These are phyloP conservation scores for Saccopteryx bilineata DNA, from an alignment of 2,113 vertebrate genomes.

Conservation along the genomic window DNA sequence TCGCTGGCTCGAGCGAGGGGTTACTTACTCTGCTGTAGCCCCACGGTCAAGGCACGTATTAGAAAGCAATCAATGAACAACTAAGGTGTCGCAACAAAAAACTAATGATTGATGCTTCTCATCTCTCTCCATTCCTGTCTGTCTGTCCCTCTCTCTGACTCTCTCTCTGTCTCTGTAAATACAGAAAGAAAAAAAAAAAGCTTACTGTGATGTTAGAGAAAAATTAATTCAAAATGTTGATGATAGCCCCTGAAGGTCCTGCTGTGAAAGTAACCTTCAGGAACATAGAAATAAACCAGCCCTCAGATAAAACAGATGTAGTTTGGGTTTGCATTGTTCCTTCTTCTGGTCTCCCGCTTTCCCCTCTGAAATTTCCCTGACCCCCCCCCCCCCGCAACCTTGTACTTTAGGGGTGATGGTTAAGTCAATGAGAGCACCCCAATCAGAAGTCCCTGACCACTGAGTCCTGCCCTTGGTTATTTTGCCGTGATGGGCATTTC, in stretches of 20 bases:
- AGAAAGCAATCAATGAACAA: no score
- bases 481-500: constrained; percentile 84
- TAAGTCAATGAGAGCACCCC: constrained; percentile 71
- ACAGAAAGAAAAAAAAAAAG: not conserved
- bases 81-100: no score
- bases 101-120: no score
- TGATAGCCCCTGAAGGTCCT: not conserved
- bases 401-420: constrained; percentile 56
- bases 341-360: not conserved
- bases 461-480: constrained; percentile 82
- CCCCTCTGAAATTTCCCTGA: not conserved
- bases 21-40: no score
- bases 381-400: not conserved
- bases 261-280: not conserved
- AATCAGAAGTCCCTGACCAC: constrained; percentile 71
- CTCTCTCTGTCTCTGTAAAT: no score
- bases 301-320: not conserved
- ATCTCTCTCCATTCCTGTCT: no score
- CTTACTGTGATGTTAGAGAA: not conserved
- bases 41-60: no score
- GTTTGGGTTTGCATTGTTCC: constrained; percentile 32
- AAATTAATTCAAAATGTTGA: not conserved
- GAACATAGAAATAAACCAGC: not conserved
- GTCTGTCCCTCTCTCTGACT: no score
- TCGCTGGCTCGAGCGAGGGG: no score